Conservation (phyloP, 2,797 vertebrate genomes). For the Streptopelia turtur region DNA sequence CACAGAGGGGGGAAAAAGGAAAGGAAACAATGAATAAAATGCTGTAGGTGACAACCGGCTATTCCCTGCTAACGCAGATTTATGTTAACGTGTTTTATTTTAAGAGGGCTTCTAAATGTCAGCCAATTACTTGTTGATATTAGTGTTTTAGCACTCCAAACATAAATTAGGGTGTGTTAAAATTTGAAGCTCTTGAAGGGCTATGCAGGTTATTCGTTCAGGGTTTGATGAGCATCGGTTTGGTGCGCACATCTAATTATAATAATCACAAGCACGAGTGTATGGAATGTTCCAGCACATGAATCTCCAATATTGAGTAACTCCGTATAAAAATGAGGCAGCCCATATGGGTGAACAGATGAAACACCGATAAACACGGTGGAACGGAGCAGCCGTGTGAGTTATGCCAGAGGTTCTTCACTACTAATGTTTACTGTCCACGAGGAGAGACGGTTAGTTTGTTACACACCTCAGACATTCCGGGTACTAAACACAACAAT, state of each 20-base stretch:
- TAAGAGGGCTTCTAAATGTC: slow-evolving; percentile 19
- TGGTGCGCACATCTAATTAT: slow-evolving; percentile 36
- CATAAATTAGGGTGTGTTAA: slow-evolving; percentile 22
- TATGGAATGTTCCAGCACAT: slow-evolving; percentile 11
- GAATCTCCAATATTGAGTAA: slow-evolving; percentile 54
- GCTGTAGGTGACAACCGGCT: not conserved
- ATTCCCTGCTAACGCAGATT: not conserved
- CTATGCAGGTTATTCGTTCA: slow-evolving; percentile 1
- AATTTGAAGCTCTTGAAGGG: not conserved
- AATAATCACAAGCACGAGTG: slow-evolving; percentile 12
- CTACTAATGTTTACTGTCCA: slow-evolving; percentile 24
- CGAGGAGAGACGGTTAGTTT: not conserved
- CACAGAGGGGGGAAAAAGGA: not conserved
- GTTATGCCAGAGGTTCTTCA: slow-evolving; percentile 3
- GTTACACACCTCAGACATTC: not conserved
- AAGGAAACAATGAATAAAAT: not conserved
- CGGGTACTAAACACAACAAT: not conserved
- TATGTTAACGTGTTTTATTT: slow-evolving; percentile 49
- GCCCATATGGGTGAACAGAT: slow-evolving; percentile 55
- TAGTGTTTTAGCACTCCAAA: slow-evolving; percentile 11
- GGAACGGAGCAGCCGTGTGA: slow-evolving; percentile 42
- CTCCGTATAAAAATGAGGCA: slow-evolving; percentile 53
- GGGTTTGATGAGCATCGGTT: not conserved
- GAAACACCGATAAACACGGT: slow-evolving; percentile 29
- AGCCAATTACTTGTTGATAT: not conserved